Evolutionary conservation across 2,113 vertebrate genomes (phyloP).

Genomic region (Daubentonia madagascariensis): DNA sequence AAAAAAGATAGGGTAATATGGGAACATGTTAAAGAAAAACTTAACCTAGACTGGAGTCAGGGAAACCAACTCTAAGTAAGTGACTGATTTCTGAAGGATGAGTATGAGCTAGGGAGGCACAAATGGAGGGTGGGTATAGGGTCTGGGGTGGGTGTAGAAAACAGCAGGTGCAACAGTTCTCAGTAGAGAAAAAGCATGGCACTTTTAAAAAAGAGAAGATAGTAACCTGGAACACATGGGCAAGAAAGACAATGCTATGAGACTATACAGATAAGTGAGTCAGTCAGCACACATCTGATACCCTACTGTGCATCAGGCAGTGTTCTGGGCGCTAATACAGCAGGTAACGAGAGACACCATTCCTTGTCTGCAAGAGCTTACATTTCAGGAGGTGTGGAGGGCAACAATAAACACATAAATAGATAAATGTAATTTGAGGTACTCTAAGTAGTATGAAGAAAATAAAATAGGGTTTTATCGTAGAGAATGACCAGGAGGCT

Average conservation of each 20-base stretch:
- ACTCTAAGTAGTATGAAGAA: background rate
- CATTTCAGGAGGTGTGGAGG: background rate
- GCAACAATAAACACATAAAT: slow-evolving; percentile 13
- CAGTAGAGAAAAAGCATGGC: background rate
- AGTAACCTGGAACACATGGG: background rate
- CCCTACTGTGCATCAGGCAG: background rate
- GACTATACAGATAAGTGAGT: background rate
- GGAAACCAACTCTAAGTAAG: background rate
- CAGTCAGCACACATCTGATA: background rate
- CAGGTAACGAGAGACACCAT: background rate
- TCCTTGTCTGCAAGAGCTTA: background rate
- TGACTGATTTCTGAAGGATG: background rate
- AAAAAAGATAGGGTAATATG: background rate
- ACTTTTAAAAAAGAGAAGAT: background rate
- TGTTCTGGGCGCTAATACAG: background rate
- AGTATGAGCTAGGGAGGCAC: background rate
- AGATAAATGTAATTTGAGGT: slow-evolving; percentile 1
- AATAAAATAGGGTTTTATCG: background rate
- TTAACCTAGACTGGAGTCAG: background rate
- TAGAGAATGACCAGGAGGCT: background rate
- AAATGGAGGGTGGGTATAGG: background rate
- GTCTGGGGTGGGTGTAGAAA: background rate
- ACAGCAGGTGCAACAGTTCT: background rate
- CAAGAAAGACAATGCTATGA: background rate
- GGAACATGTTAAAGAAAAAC: background rate